Percentiles rank a stretch among this genome's conserved stretches.
Conservation (phyloP, 2,797 vertebrate genomes). For the Channallabes apus region DNA sequence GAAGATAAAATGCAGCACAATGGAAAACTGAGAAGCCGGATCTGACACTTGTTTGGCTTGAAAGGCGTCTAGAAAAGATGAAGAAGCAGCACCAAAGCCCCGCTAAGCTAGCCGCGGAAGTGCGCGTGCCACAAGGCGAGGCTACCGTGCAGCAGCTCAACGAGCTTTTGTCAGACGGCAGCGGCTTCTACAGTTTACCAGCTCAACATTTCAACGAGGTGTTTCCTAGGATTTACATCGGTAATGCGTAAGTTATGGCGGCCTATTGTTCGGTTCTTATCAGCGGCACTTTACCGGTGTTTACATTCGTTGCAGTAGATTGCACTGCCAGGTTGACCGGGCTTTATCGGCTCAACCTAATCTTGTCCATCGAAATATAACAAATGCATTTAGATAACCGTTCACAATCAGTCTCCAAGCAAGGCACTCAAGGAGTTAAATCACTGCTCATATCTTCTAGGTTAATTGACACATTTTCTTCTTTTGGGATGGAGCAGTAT, state of each 20-base stretch:
- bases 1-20: slow-evolving; percentile 63
- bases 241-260: slow-evolving; percentile 89
- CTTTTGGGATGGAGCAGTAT: background rate
- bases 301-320: background rate
- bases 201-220: slow-evolving; percentile 96
- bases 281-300: background rate
- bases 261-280: background rate
- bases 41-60: slow-evolving; percentile 56
- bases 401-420: background rate
- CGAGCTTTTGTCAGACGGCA: slow-evolving; percentile 86
- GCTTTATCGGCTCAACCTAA: slow-evolving; percentile 6
- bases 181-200: slow-evolving; percentile 91
- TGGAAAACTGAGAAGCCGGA: slow-evolving; percentile 38
- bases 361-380: background rate
- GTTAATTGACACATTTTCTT: slow-evolving; percentile 23
- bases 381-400: slow-evolving; percentile 4
- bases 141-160: slow-evolving; percentile 90
- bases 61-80: slow-evolving; percentile 63
- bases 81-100: slow-evolving; percentile 77
- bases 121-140: slow-evolving; percentile 66
- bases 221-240: slow-evolving; percentile 88
- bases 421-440: background rate
- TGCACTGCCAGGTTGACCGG: slow-evolving; percentile 51
- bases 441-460: background rate
- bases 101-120: slow-evolving; percentile 65